Evolutionary conservation across 2,113 vertebrate genomes (phyloP).

Genomic region (Muscicapa adusta): DNA sequence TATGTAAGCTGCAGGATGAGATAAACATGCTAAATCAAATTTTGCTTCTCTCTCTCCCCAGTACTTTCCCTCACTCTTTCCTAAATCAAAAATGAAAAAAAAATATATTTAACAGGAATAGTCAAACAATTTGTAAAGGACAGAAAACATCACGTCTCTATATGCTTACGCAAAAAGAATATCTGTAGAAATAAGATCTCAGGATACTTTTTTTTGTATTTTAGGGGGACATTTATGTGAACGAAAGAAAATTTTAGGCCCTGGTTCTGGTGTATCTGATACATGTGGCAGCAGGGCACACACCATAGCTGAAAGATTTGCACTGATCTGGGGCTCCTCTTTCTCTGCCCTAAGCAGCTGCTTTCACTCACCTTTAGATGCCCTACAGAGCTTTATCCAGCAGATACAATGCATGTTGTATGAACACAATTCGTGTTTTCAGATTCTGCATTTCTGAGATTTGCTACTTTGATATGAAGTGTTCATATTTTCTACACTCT

Average conservation of each 20-base stretch:
- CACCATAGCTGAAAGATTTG: background rate
- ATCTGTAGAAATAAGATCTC: background rate
- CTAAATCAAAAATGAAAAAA: background rate
- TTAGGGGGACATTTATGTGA: background rate
- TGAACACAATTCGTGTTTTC: fast-evolving
- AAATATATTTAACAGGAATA: background rate
- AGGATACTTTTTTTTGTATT: background rate
- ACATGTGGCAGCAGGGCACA: background rate
- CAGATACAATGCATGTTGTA: background rate
- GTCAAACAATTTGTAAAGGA: background rate
- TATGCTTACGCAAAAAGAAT: background rate
- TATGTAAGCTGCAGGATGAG: background rate
- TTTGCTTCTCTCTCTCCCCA: background rate
- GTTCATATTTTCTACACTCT: background rate
- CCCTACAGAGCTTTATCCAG: background rate
- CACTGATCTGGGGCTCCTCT: background rate
- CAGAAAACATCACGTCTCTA: background rate
- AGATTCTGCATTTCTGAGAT: background rate
- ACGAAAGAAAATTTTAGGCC: background rate
- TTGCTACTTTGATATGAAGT: background rate
- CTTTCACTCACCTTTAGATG: background rate
- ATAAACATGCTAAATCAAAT: background rate
- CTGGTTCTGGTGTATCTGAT: background rate
- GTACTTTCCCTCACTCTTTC: background rate
- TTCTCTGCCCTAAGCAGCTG: background rate